Conservation (phyloP, 2,797 vertebrate species). For the Kryptolebias ocellatus region DNA sequence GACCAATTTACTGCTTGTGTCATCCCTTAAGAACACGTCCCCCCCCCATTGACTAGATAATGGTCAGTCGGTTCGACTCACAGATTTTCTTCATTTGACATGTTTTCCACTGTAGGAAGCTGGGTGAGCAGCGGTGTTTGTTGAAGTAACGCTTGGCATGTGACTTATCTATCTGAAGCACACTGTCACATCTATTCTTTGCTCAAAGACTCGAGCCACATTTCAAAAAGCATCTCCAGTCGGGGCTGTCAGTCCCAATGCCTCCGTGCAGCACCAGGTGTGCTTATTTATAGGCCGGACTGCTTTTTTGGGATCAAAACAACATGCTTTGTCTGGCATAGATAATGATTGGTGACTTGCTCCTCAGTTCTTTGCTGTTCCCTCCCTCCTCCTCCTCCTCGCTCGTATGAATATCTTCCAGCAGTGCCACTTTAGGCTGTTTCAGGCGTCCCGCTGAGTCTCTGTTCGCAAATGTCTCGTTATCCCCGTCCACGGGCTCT, state of each 20-base stretch:
- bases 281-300: conserved; percentile 70
- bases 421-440: conserved; percentile 29
- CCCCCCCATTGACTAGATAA: not conserved
- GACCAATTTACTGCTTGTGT: conserved; percentile 9
- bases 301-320: conserved; percentile 64
- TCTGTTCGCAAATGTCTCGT: conserved; percentile 64
- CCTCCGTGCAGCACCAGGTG: conserved; percentile 45
- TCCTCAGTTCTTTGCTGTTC: conserved; percentile 18
- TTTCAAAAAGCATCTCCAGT: conserved; percentile 49
- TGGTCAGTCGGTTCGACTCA: conserved; percentile 11
- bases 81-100: conserved; percentile 26
- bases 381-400: conserved; percentile 20
- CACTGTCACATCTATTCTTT: conserved; percentile 31
- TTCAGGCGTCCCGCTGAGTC: conserved; percentile 39
- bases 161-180: conserved; percentile 21
- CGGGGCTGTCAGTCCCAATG: conserved; percentile 37
- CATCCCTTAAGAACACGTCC: conserved; percentile 4
- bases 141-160: conserved; percentile 29
- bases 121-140: conserved; percentile 27
- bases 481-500: conserved; percentile 64
- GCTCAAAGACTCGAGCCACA: conserved; percentile 41
- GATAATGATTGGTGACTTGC: conserved; percentile 37
- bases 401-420: conserved; percentile 30
- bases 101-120: conserved; percentile 6
- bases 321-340: conserved; percentile 36